Evolutionary conservation across 1,140 invertebrate genomes (phyloP).

Genomic region (Zaprionus africanus): DNA sequence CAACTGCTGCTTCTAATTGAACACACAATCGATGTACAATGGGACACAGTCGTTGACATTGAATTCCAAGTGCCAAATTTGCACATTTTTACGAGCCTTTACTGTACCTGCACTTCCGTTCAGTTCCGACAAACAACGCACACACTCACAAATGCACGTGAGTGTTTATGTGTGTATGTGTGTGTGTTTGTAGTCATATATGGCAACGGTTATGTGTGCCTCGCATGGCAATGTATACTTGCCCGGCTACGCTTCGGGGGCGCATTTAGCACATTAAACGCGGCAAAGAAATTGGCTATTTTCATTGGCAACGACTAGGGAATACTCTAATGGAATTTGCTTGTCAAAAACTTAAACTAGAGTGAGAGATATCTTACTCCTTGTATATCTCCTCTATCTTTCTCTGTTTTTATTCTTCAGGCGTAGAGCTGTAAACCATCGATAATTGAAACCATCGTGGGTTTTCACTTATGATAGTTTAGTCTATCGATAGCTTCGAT

Average conservation of each 20-base stretch:
- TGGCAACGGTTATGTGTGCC: constrained; percentile 39
- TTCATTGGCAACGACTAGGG: background rate
- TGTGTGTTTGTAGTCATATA: constrained; percentile 22
- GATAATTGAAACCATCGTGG: no score
- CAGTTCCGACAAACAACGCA: constrained; percentile 27
- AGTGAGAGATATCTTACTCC: background rate
- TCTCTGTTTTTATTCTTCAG: background rate
- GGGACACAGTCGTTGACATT: constrained; percentile 60
- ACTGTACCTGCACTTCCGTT: constrained; percentile 71
- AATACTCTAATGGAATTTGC: background rate
- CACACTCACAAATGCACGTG: background rate
- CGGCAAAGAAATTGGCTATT: background rate
- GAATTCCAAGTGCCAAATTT: constrained; percentile 69
- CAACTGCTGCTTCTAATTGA: constrained; percentile 57
- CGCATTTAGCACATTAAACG: constrained; percentile 39
- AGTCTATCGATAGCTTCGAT: no score
- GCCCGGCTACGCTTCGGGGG: constrained; percentile 26
- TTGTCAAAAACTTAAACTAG: background rate
- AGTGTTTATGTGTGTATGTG: background rate
- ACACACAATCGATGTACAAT: constrained; percentile 56
- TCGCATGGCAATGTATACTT: constrained; percentile 48
- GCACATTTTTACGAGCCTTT: constrained; percentile 59
- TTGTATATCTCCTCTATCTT: background rate
- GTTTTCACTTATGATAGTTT: no score
- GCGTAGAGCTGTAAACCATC: no score